phyloP scores from a whole-genome alignment of 2,797 vertebrate genomes.

The Myotis findleyi region DNA sequence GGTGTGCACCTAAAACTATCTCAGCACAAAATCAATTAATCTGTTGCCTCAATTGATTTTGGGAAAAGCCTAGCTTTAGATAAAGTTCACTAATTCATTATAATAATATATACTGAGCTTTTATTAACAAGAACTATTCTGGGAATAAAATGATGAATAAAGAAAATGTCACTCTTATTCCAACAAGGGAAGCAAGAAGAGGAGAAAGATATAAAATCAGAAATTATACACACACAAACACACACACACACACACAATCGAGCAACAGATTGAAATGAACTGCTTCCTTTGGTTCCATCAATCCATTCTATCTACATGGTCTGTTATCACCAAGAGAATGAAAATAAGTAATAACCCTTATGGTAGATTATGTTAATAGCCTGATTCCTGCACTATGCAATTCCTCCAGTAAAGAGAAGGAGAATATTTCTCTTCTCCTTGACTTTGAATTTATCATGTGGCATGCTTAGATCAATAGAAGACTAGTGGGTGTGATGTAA shows the following conservation, averaged over 20 bases:
- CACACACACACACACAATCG: not conserved
- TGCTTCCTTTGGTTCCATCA: not conserved
- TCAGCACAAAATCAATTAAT: not conserved
- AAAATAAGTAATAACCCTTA: not conserved
- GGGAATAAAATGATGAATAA: not conserved
- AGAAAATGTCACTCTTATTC: not conserved
- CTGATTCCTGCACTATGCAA: not conserved
- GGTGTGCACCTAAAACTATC: not conserved
- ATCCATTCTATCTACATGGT: not conserved
- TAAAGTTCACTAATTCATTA: constrained; percentile 39
- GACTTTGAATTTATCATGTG: not conserved
- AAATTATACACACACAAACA: not conserved
- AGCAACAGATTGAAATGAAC: not conserved
- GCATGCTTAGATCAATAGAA: not conserved
- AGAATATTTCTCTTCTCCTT: constrained; percentile 4
- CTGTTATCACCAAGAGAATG: not conserved
- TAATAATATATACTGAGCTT: constrained; percentile 26
- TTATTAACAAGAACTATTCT: constrained; percentile 1
- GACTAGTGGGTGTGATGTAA: not conserved
- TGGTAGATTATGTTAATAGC: not conserved
- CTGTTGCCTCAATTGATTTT: not conserved
- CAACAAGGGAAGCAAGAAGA: not conserved
- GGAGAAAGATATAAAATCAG: not conserved
- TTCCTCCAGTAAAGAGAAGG: not conserved
- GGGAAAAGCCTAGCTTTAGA: not conserved